Evolutionary conservation across 2,888 invertebrate genomes (phyloP).

Genomic region (Euzophera pinguis): DNA sequence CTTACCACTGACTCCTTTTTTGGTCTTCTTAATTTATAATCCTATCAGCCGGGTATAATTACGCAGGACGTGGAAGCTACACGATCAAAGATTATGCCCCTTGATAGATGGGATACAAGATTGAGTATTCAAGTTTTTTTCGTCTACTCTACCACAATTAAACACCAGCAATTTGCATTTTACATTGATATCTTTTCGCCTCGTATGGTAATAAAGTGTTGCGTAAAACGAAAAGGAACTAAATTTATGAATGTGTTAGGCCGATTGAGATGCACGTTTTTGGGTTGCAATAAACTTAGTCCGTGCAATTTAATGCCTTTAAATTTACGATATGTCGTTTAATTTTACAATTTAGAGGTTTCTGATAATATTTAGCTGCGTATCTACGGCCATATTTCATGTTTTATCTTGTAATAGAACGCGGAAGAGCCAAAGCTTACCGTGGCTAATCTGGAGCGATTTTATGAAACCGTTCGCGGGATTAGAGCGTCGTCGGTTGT

Average conservation of each 20-base stretch:
- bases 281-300: slow-evolving; percentile 7
- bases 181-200: slow-evolving; percentile 11
- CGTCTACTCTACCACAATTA: slow-evolving; percentile 5
- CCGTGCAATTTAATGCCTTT: background rate
- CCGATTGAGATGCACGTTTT: slow-evolving; percentile 9
- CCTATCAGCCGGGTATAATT: slow-evolving; percentile 38
- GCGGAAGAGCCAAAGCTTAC: slow-evolving; percentile 40
- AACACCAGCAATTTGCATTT: slow-evolving; percentile 12
- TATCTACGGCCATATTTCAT: slow-evolving; percentile 28
- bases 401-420: slow-evolving; percentile 31
- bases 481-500: slow-evolving; percentile 22
- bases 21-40: slow-evolving; percentile 47
- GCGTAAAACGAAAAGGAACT: slow-evolving; percentile 1
- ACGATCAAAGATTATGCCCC: slow-evolving; percentile 25
- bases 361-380: background rate
- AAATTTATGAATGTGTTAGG: slow-evolving; percentile 5
- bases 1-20: slow-evolving; percentile 35
- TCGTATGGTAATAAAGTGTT: slow-evolving; percentile 13
- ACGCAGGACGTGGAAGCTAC: slow-evolving; percentile 26
- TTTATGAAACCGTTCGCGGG: slow-evolving; percentile 38
- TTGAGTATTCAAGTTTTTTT: slow-evolving; percentile 13
- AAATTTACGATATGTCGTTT: background rate
- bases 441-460: slow-evolving; percentile 44
- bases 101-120: slow-evolving; percentile 16
- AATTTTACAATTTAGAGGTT: background rate